Evolutionary conservation across 2,113 vertebrate species (phyloP).

Genomic region (Sardina pilchardus): DNA sequence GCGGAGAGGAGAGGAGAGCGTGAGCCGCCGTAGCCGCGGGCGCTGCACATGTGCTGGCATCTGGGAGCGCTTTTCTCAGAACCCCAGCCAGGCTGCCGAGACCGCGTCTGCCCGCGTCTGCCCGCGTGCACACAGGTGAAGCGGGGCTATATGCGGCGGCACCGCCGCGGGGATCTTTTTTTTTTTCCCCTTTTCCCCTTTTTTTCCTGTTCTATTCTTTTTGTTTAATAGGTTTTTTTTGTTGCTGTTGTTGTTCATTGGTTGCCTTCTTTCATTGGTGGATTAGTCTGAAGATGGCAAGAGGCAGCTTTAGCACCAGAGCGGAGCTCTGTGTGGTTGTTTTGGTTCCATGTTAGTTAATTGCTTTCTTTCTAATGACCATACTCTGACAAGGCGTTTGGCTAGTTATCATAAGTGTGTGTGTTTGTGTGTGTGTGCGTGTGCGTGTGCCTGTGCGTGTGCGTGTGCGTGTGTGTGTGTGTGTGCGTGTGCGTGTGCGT

Average conservation of each 20-base stretch:
- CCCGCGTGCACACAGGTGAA: not conserved
- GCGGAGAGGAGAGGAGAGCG: too few relatives aligned
- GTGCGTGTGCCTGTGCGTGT: not conserved
- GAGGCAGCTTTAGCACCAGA: not conserved
- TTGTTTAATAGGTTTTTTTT: not conserved
- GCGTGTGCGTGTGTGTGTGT: not conserved
- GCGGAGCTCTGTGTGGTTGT: too few relatives aligned
- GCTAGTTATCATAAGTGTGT: not conserved
- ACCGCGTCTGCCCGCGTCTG: not conserved
- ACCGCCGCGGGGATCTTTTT: not conserved
- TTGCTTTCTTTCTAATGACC: too few relatives aligned
- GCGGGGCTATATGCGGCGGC: slow-evolving; percentile 10
- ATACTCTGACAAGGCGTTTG: too few relatives aligned
- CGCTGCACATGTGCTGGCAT: not conserved
- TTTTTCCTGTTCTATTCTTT: not conserved
- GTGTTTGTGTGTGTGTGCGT: not conserved
- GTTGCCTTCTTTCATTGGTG: not conserved
- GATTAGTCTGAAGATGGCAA: not conserved
- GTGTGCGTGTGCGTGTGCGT: not conserved
- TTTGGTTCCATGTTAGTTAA: too few relatives aligned
- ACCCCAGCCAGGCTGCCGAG: not conserved
- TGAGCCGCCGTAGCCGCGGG: not conserved
- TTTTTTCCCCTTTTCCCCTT: not conserved
- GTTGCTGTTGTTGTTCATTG: not conserved
- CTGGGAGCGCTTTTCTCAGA: not conserved